Base-by-base conservation (phyloP, 2,888 invertebrate genomes). In the Emesis furor region DNA sequence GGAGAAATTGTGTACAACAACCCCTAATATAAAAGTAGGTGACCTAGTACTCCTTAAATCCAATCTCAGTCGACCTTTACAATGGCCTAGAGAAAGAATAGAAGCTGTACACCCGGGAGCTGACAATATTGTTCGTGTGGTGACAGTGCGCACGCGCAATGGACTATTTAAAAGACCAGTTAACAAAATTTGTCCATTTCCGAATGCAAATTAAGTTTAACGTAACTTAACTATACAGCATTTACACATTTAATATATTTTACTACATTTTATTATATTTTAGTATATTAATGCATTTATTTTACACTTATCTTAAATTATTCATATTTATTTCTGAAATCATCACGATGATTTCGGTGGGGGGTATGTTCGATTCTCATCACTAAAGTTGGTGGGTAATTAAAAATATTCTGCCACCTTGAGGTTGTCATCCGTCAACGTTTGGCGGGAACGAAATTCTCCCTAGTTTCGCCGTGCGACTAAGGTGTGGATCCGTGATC, bases 11-110 rank as follows among this genome's bases (percentile, higher is more conserved):
- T 39, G 17, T 37, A 17, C 14, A n/a, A 37, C 14, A 42, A n/a
- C 71, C 12, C 69, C 73, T 3, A 76, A 78, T 14, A 8, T 76
- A 42, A 76, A 73, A 69, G 51, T 69, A 32, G 83, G 76, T 1
- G 83, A 83, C 55, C 73, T 81, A 5, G 83, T 83, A 24, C 39
- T 81, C 30, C 7, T 74, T 4, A 78, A 73, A 30, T 73, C 73
- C 17, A 67, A 73, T 46, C 59, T 67, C 30, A 32, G 67, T 12
- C 62, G 51, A 30, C 78, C 73, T 24, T 68, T 78, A 14, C 73
- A 73, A 17, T 78, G 78, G 78, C 78, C 72, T 51, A 55, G 62
- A 17, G 78, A 67, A 7, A 72, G 73, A 32, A 73, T 78, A 42
- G 67, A 73, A 17, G 17, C 37, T 37, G 24, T 71, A 39, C 42